Base-by-base conservation (phyloP, 2,888 invertebrate genomes). In the Julus scandinavius region DNA sequence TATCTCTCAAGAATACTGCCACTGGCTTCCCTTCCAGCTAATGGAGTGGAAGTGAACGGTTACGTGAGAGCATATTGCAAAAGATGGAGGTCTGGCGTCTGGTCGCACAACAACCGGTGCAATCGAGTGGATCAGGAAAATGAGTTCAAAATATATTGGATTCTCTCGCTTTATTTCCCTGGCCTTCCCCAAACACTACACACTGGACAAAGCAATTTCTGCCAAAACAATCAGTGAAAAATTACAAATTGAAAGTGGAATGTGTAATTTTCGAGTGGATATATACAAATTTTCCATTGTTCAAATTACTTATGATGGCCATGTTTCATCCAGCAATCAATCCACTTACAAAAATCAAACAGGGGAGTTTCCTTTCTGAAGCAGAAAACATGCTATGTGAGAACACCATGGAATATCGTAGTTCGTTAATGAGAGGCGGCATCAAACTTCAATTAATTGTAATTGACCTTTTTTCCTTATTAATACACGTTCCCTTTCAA, bases 41-140 rank as follows among this genome's bases (percentile, higher is more conserved):
- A 87, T 87, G 87, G 87, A 50, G 58, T 87, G 87, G 87, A 87
- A 87, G 87, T 49, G 85, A 86, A 86, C 72, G 72, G 20, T 72
- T 72, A 72, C 72, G 72, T 72, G 72, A 29, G 38, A 80, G 80
- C 80, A 80, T 80, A 80, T 38, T 80, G 80, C 80, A 3, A 80
- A 80, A 38, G 80, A 80, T 80, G n/a, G 63, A 63, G 63, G 63
- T 63, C 63, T 17, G 29, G 17, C 63, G 63, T 63, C 63, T 63
- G 63, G 80, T 13, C 38, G 80, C 38, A 2, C 80, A 38, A 80
- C 80, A 38, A 80, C 80, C 38, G 80, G 80, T 80, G 80, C 80
- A 80, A 80, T 80, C 80, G 38, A 80, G 11, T 80, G 80, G 80
- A 80, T 9, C 80, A 38, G 80, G 13, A 38, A 80, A 80, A 80